These are phyloP conservation scores for Pseudomyrmex cubaensis DNA, from an alignment of 1,140 invertebrate species.

Conservation along the genomic window DNA sequence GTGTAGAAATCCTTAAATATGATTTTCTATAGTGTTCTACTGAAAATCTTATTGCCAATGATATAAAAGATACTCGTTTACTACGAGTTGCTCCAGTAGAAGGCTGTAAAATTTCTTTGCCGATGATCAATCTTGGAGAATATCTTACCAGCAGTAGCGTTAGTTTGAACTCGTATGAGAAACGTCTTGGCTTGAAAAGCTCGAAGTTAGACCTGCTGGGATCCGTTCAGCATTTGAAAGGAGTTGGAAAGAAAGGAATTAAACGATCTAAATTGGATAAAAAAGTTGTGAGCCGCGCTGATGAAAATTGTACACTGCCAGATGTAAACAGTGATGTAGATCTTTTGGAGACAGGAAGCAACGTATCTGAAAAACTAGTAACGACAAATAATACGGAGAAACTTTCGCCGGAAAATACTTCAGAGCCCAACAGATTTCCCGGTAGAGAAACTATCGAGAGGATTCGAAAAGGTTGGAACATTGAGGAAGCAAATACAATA, in stretches of 20 bases:
- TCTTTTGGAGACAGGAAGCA: slow-evolving; percentile 75
- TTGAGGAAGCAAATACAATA: slow-evolving; percentile 90
- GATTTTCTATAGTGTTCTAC: slow-evolving; percentile 67
- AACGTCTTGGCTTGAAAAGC: slow-evolving; percentile 87
- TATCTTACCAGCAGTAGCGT: slow-evolving; percentile 91
- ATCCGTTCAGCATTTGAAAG: slow-evolving; percentile 82
- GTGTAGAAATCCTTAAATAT: slow-evolving; percentile 60
- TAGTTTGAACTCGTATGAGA: slow-evolving; percentile 90
- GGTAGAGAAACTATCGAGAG: slow-evolving; percentile 85
- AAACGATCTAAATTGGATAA: slow-evolving; percentile 82
- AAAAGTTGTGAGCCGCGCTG: slow-evolving; percentile 68
- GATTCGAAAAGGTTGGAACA: slow-evolving; percentile 92
- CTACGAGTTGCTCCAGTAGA: slow-evolving; percentile 86
- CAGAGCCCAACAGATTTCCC: slow-evolving; percentile 80
- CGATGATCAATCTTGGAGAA: slow-evolving; percentile 90
- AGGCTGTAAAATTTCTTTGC: slow-evolving; percentile 87
- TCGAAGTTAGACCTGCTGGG: slow-evolving; percentile 80
- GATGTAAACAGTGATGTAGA: slow-evolving; percentile 83
- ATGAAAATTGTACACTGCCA: slow-evolving; percentile 72
- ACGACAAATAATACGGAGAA: slow-evolving; percentile 74
- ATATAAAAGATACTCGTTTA: slow-evolving; percentile 75
- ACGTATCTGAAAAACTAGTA: slow-evolving; percentile 70
- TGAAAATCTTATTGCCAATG: slow-evolving; percentile 57
- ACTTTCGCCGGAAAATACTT: slow-evolving; percentile 49
- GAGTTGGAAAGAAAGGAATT: slow-evolving; percentile 82